Conservation (phyloP, 2,888 invertebrate genomes). For the Nomada ruficornis region DNA sequence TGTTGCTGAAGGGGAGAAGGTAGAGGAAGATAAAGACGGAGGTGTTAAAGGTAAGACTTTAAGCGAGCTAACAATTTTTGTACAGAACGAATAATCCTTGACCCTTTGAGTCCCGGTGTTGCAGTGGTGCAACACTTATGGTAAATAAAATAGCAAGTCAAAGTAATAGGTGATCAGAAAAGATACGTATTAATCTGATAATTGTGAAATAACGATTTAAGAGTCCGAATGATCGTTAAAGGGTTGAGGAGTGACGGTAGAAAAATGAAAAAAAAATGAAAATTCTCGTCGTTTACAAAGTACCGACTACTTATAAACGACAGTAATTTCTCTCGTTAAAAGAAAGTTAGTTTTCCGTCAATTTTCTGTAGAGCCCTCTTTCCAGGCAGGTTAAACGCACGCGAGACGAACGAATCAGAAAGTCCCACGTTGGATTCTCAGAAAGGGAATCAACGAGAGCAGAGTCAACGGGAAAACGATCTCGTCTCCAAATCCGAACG, state of each 20-base stretch:
- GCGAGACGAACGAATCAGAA: slow-evolving; percentile 39
- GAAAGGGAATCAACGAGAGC: slow-evolving; percentile 5
- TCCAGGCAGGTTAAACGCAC: slow-evolving; percentile 64
- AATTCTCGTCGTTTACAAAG: not conserved
- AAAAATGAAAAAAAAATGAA: not conserved
- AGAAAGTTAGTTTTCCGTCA: slow-evolving; percentile 15
- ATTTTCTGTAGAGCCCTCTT: slow-evolving; percentile 63
- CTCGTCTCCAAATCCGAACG: slow-evolving; percentile 34
- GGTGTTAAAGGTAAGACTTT: slow-evolving; percentile 51
- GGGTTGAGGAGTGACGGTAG: too few relatives aligned
- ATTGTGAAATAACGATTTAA: too few relatives aligned
- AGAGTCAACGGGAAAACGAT: slow-evolving; percentile 13
- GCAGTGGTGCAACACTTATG: too few relatives aligned
- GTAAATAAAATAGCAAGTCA: too few relatives aligned
- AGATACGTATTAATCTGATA: too few relatives aligned
- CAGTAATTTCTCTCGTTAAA: not conserved
- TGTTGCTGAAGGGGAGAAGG: not conserved
- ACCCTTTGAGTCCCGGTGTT: too few relatives aligned
- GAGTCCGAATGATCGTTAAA: too few relatives aligned
- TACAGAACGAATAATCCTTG: not conserved
- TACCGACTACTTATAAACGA: not conserved
- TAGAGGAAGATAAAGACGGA: not conserved
- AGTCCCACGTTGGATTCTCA: slow-evolving; percentile 48
- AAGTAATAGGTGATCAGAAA: too few relatives aligned
- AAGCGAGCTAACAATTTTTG: not conserved